Percentiles rank a stretch among this genome's conserved stretches.
phyloP scores from a whole-genome alignment of 2,797 vertebrate genomes.

The Esox lucius region DNA sequence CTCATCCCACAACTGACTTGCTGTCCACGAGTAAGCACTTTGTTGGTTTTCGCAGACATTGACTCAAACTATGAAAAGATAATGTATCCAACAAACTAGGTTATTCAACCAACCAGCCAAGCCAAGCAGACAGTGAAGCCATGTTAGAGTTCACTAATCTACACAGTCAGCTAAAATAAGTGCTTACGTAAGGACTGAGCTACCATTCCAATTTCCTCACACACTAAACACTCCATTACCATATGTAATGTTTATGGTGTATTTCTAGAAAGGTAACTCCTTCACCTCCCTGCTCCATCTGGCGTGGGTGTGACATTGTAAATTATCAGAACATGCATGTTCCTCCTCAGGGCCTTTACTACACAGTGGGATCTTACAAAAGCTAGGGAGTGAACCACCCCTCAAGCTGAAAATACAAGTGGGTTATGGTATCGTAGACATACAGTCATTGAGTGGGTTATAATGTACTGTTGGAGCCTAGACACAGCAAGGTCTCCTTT shows the following conservation, averaged over 20 bases:
- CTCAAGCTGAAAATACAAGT: constrained; percentile 24
- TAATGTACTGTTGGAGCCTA: neutral
- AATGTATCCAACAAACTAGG: neutral
- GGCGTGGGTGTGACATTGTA: constrained; percentile 41
- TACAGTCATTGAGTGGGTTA: neutral
- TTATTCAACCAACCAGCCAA: neutral
- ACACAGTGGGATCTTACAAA: constrained; percentile 41
- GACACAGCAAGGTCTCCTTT: neutral
- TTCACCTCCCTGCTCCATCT: constrained; percentile 34
- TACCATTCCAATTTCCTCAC: constrained; percentile 63
- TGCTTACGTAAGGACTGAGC: constrained; percentile 52
- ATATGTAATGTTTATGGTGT: constrained; percentile 45
- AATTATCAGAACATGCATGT: constrained; percentile 46
- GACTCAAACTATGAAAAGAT: neutral
- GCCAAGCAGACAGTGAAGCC: constrained; percentile 12
- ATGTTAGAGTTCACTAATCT: neutral
- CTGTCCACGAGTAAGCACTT: neutral
- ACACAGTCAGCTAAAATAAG: constrained; percentile 40
- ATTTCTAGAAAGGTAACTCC: constrained; percentile 35
- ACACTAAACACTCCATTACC: constrained; percentile 58
- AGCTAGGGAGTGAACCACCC: constrained; percentile 24
- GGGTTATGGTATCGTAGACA: neutral
- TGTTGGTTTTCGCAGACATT: neutral
- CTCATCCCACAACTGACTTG: neutral
- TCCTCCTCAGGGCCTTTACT: constrained; percentile 31